Base-by-base conservation (phyloP, 2,797 vertebrate species). In the Kryptopterus vitreolus region DNA sequence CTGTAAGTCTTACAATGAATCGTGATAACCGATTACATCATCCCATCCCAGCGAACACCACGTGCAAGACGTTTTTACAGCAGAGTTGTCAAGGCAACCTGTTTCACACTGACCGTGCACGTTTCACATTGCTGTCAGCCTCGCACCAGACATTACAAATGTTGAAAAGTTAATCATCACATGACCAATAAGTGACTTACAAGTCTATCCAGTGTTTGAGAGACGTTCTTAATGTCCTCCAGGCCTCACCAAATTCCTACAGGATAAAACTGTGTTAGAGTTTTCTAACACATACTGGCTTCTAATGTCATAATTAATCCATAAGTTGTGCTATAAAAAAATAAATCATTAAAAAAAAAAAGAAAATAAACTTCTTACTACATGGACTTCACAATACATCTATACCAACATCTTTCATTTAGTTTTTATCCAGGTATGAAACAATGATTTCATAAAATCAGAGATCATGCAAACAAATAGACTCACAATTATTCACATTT, bases 191-290 rank as follows among this genome's bases (percentile, higher is more conserved):
- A 11, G 50, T 58, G 10, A 87, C 91, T 90, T 83, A 92, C 91
- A 38, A 90, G 74, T 87, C 89, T 88, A 79, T 92, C 90, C 90
- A 91, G 89, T 3, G 88, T 90, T 84, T 86, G 86, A 79, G 86
- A 87, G 81, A 80, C 70, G 52, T 78, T 78, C 29, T 70, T 38
- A 66, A 84, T 48, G 72, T 86, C 86, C 76, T 81, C 82, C 83
- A 86, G 87, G 48, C 43, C 38, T 55, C 9, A 78, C 73, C 24
- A 66, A 12, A 77, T 58, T 69, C 69, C 76, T 80, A 79, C 72
- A 76, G 0, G 78, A 71, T 24, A 50, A 43, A 33, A 26, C 22
- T n/a, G n/a, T n/a, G n/a, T n/a, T n/a, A 59, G 10, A 80, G 11
- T 11, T 6, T 72, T 55, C 3, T 31, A 10, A 22, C 6, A 35